A percentile compares a stretch with the other conserved stretches of the same genome.
phyloP scores from a whole-genome alignment of 2,888 invertebrate genomes.

The Drosophila picticornis region DNA sequence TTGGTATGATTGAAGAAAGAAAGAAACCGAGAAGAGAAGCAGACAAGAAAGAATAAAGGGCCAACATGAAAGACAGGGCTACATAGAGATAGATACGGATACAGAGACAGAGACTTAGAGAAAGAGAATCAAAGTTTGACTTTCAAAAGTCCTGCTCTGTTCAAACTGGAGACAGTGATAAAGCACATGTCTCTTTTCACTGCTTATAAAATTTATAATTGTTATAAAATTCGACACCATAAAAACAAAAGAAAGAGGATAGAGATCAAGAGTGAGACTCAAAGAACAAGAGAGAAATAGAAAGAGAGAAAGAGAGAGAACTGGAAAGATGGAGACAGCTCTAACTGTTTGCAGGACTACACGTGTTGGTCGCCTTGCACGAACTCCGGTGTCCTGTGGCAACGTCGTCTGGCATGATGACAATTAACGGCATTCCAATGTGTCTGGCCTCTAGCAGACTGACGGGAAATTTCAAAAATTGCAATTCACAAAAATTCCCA shows the following conservation, averaged over 20 bases:
- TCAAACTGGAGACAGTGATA: too few species aligned
- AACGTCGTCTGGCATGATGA: slow-evolving; percentile 48
- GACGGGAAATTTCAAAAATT: slow-evolving; percentile 81
- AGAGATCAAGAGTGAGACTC: neutral
- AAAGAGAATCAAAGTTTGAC: neutral
- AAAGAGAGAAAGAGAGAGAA: neutral
- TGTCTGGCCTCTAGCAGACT: slow-evolving; percentile 72
- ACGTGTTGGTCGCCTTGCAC: neutral
- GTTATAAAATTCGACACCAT: neutral
- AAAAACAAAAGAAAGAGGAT: neutral
- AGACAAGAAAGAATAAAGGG: too few species aligned
- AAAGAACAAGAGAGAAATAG: neutral
- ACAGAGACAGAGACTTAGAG: neutral
- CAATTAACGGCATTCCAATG: slow-evolving; percentile 79
- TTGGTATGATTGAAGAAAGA: neutral
- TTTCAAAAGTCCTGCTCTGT: too few species aligned
- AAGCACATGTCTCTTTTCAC: too few species aligned
- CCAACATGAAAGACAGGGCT: too few species aligned
- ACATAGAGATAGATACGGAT: too few species aligned
- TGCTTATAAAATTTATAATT: neutral
- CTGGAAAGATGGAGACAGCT: neutral
- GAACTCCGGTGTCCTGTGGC: slow-evolving; percentile 15
- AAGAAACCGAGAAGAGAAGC: neutral
- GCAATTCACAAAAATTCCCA: slow-evolving; percentile 78
- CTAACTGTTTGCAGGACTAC: neutral